Percentiles rank a stretch among this genome's conserved stretches.
Evolutionary conservation across 1,140 invertebrate genomes (phyloP).

Genomic region (Rhynchophorus ferrugineus): DNA sequence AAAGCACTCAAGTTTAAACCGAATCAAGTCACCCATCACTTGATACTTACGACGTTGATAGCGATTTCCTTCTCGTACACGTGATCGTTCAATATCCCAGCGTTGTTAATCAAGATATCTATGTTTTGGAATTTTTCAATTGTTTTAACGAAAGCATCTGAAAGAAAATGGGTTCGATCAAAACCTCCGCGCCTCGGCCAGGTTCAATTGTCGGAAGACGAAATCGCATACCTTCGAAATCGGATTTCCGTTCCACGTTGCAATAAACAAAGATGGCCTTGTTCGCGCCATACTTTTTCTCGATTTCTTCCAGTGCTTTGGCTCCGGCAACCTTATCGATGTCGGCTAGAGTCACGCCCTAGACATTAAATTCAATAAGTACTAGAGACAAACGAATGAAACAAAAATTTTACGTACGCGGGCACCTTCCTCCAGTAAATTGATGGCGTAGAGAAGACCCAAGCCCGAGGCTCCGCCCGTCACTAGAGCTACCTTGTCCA

Average conservation of each 20-base stretch:
- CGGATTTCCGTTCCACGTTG: too few species aligned
- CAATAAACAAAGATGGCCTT: conserved; percentile 30
- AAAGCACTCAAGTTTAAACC: not conserved
- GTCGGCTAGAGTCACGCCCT: conserved; percentile 35
- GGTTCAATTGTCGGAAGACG: not conserved
- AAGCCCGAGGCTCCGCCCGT: too few species aligned
- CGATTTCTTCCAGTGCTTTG: conserved; percentile 26
- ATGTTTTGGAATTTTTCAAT: conserved; percentile 32
- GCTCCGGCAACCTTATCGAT: conserved; percentile 23
- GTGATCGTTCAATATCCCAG: conserved; percentile 44
- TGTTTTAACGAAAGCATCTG: conserved; percentile 34
- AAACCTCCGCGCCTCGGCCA: not conserved
- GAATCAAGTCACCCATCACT: not conserved
- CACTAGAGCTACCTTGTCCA: too few species aligned
- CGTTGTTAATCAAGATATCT: conserved; percentile 39
- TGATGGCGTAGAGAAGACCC: too few species aligned
- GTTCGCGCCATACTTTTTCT: conserved; percentile 30
- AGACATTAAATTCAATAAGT: too few species aligned
- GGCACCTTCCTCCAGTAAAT: too few species aligned
- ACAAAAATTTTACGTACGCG: too few species aligned
- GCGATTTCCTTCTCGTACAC: conserved; percentile 44
- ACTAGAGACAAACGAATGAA: too few species aligned
- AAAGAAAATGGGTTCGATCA: conserved; percentile 12
- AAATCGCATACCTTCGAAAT: conserved; percentile 29
- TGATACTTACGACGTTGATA: conserved; percentile 44